Conservation (phyloP, 2,113 vertebrate species). For the Platysternon megacephalum region DNA sequence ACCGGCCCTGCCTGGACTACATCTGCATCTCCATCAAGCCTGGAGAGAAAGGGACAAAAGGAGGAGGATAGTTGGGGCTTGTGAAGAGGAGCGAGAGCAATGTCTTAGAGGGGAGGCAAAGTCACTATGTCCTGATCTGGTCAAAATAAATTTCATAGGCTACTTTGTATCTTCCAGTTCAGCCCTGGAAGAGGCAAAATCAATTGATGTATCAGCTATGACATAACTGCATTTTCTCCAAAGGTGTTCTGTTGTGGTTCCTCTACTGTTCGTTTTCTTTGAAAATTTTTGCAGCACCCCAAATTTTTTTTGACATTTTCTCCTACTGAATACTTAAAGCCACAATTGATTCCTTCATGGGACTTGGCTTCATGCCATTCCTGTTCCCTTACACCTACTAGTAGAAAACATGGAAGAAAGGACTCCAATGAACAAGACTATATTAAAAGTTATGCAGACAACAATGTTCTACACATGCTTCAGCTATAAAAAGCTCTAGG, state of each 20-base stretch:
- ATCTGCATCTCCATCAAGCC: not conserved
- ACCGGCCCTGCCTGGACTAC: not conserved
- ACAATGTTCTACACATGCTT: accelerated
- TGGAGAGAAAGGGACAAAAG: not conserved
- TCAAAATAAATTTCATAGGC: not conserved
- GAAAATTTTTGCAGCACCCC: not conserved
- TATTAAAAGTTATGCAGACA: not conserved
- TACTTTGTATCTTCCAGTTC: not conserved
- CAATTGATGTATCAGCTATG: not conserved
- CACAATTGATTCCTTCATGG: accelerated
- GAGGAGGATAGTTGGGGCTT: not conserved
- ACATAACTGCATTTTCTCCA: not conserved
- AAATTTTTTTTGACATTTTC: not conserved
- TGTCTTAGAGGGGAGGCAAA: not conserved
- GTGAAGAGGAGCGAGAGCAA: not conserved
- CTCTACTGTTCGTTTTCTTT: not conserved
- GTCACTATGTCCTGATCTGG: not conserved
- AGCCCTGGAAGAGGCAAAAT: not conserved
- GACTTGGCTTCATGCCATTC: accelerated
- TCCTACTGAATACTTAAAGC: not conserved
- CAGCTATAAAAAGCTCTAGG: not conserved
- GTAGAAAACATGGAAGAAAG: not conserved
- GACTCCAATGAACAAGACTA: not conserved
- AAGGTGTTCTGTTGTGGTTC: not conserved
- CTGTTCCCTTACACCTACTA: accelerated